These are phyloP conservation scores for Julus scandinavius DNA, from an alignment of 2,888 invertebrate genomes.

Conservation along the genomic window DNA sequence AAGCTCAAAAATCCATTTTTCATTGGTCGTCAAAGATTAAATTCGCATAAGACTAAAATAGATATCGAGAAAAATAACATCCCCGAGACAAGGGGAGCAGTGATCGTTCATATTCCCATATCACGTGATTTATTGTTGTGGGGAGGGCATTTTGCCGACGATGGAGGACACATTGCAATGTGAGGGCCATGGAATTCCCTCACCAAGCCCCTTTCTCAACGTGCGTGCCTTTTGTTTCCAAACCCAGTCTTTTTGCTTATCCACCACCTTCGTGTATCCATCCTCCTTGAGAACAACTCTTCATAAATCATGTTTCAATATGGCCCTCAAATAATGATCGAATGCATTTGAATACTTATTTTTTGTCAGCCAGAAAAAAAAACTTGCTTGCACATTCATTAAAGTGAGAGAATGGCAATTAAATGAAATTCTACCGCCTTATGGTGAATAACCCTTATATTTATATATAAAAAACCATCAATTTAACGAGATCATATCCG, in stretches of 20 bases:
- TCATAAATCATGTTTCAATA: slow-evolving; percentile 46
- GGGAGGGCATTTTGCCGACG: slow-evolving; percentile 42
- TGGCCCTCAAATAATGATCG: neutral
- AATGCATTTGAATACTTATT: slow-evolving; percentile 1
- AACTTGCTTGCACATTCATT: slow-evolving; percentile 13
- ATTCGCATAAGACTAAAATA: slow-evolving; percentile 46
- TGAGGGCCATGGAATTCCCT: neutral
- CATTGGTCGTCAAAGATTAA: slow-evolving; percentile 46
- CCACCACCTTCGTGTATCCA: neutral
- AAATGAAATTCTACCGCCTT: neutral
- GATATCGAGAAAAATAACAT: slow-evolving; percentile 44
- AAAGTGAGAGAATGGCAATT: slow-evolving; percentile 38
- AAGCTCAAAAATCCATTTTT: slow-evolving; percentile 45
- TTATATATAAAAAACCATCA: neutral
- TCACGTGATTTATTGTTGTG: slow-evolving; percentile 38
- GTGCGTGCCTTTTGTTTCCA: neutral
- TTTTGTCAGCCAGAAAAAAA: neutral
- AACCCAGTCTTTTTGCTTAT: neutral
- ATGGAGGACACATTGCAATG: slow-evolving; percentile 30
- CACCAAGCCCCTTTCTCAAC: neutral
- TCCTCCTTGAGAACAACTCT: slow-evolving; percentile 21
- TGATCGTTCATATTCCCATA: slow-evolving; percentile 38
- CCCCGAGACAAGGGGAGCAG: slow-evolving; percentile 38
- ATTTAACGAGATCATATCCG: neutral
- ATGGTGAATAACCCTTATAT: slow-evolving; percentile 1